These are phyloP conservation scores for Sepioteuthis lessoniana DNA, from an alignment of 2,888 invertebrate species.

Conservation along the genomic window DNA sequence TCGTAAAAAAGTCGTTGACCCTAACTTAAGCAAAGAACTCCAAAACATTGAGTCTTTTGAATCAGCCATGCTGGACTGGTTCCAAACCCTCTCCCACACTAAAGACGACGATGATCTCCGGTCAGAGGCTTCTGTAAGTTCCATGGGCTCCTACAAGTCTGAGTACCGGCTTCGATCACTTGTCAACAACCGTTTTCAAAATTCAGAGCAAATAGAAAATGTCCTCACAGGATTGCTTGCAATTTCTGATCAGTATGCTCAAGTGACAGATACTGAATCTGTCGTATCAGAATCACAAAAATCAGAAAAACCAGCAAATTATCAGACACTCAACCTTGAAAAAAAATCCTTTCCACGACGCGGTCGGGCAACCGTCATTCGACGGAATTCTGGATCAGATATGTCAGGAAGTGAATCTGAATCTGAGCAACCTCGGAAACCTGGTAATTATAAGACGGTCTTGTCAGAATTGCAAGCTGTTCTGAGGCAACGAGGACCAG, in stretches of 20 bases:
- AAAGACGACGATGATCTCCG: slow-evolving; percentile 25
- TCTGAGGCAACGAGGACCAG: not conserved
- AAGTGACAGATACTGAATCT: not conserved
- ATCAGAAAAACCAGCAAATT: not conserved
- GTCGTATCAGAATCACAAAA: not conserved
- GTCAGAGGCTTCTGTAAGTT: slow-evolving; percentile 39
- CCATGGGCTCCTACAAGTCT: slow-evolving; percentile 34
- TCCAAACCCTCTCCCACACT: not conserved
- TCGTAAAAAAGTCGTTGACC: not conserved
- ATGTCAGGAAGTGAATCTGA: not conserved
- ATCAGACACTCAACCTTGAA: not conserved
- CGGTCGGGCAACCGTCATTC: not conserved
- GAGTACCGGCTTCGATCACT: slow-evolving; percentile 38
- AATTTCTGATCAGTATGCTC: slow-evolving; percentile 15
- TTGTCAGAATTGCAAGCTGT: not conserved
- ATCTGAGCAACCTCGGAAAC: not conserved
- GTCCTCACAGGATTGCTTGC: slow-evolving; percentile 35
- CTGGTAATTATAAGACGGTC: not conserved
- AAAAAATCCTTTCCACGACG: not conserved
- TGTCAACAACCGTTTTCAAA: slow-evolving; percentile 25
- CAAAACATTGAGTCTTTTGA: slow-evolving; percentile 42
- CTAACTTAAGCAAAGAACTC: slow-evolving; percentile 15
- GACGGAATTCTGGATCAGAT: not conserved
- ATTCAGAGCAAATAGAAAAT: slow-evolving; percentile 23
- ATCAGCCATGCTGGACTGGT: slow-evolving; percentile 44